Evolutionary conservation across 2,113 vertebrate species (phyloP).

Genomic region (Lota lota): DNA sequence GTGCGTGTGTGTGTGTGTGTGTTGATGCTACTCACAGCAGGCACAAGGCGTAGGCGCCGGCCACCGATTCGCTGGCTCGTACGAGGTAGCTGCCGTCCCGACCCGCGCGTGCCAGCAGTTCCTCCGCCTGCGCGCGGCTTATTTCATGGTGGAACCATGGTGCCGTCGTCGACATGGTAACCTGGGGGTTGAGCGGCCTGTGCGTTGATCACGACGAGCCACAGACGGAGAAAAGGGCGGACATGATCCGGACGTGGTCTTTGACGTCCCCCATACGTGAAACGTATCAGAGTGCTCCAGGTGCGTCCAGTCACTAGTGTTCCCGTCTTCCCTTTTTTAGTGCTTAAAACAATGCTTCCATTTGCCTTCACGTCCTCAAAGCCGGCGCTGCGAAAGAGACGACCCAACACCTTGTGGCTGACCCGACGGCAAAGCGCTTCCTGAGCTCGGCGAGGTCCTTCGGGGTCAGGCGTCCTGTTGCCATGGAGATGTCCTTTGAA

Average conservation of each 20-base stretch:
- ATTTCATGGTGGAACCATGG: slow-evolving; percentile 87
- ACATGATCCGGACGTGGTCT: no score
- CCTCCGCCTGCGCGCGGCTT: slow-evolving; percentile 82
- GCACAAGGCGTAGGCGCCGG: slow-evolving; percentile 84
- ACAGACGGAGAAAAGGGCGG: slow-evolving; percentile 15
- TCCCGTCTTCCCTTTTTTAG: no score
- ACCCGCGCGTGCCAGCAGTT: slow-evolving; percentile 80
- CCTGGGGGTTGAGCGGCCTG: slow-evolving; percentile 11
- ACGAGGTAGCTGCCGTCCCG: slow-evolving; percentile 85
- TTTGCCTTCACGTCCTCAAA: no score
- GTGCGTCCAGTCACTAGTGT: no score
- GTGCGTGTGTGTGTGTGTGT: slow-evolving; percentile 5
- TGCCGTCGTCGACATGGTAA: slow-evolving; percentile 67
- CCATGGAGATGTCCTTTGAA: not conserved
- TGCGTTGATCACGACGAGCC: slow-evolving; percentile 39
- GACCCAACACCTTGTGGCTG: no score
- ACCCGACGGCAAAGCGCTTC: no score
- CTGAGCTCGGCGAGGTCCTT: no score
- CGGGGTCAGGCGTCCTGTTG: not conserved
- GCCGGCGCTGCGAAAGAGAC: no score
- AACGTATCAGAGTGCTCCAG: no score
- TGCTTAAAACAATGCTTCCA: no score
- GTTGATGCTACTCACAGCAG: slow-evolving; percentile 78
- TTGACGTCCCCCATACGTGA: no score
- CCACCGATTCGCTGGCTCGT: slow-evolving; percentile 87